phyloP scores from a whole-genome alignment of 2,888 invertebrate species.

The Bruchidius siliquastri region DNA sequence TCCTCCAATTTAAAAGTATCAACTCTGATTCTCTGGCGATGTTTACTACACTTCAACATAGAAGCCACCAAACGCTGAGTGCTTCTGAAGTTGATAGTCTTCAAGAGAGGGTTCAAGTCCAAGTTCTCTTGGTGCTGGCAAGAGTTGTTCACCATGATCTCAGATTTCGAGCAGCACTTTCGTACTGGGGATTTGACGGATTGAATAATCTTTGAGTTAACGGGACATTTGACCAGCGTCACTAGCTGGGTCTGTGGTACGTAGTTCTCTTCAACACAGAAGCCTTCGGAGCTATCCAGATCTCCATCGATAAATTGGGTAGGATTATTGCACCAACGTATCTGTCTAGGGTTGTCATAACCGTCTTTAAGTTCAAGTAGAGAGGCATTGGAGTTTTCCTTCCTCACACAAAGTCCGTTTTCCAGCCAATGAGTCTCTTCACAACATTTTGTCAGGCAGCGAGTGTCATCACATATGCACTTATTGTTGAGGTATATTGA shows the following conservation, averaged over 20 bases:
- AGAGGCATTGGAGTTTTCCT: background rate
- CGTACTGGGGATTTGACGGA: constrained; percentile 2
- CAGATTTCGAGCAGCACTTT: constrained; percentile 13
- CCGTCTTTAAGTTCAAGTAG: background rate
- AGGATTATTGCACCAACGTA: background rate
- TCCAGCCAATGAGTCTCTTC: background rate
- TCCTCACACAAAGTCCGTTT: background rate
- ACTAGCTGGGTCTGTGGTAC: background rate
- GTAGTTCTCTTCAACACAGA: background rate
- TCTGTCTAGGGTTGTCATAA: background rate
- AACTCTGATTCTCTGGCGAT: background rate
- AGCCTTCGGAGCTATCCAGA: background rate
- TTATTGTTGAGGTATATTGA: background rate
- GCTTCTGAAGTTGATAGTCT: background rate
- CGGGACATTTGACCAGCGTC: background rate
- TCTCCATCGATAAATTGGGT: background rate
- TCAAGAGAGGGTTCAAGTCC: background rate
- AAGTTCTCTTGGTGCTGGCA: background rate
- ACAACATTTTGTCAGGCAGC: background rate
- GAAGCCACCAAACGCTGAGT: constrained; percentile 4
- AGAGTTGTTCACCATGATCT: constrained; percentile 7
- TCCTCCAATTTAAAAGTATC: constrained; percentile 7
- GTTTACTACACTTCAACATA: constrained; percentile 5
- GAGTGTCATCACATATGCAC: background rate
- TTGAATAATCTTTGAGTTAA: background rate